A percentile compares a stretch with the other conserved stretches of the same genome.
phyloP scores from a whole-genome alignment of 2,888 invertebrate genomes.

The Noctua fimbriata region DNA sequence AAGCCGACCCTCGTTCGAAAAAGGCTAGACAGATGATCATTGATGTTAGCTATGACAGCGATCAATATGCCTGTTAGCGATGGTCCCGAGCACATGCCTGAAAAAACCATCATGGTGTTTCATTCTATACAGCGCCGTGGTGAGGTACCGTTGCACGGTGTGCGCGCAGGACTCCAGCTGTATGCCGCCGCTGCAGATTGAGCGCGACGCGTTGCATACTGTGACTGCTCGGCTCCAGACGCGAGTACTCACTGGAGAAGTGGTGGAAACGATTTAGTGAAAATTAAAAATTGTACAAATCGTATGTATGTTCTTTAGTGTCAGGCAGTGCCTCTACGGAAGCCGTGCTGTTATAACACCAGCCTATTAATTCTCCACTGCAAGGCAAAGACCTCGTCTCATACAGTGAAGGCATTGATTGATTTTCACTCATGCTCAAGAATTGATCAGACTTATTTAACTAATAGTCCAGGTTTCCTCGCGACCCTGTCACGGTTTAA shows the following conservation, averaged over 20 bases:
- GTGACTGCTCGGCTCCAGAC: conserved; percentile 92
- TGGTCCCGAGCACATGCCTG: conserved; percentile 68
- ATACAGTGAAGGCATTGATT: not conserved
- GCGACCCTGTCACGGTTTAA: not conserved
- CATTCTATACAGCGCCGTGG: conserved; percentile 77
- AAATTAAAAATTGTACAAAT: not conserved
- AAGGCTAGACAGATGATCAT: not conserved
- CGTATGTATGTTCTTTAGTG: not conserved
- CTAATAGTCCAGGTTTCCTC: not conserved
- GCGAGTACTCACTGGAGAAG: conserved; percentile 85
- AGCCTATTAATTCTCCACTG: not conserved
- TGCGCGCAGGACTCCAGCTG: conserved; percentile 65
- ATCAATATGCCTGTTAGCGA: conserved; percentile 70
- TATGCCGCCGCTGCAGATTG: conserved; percentile 73
- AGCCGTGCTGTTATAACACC: not conserved
- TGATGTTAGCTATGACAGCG: conserved; percentile 31
- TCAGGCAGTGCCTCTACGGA: not conserved
- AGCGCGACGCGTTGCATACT: conserved; percentile 89
- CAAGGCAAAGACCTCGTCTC: not conserved
- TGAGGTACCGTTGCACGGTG: conserved; percentile 78
- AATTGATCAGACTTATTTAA: not conserved
- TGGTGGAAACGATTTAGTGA: not conserved
- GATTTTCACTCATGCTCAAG: not conserved
- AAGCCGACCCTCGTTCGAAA: not conserved
- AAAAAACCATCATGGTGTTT: conserved; percentile 75